A percentile compares a stretch with the other conserved stretches of the same genome.
Conservation (phyloP, 2,888 invertebrate genomes). For the Spodoptera littoralis region DNA sequence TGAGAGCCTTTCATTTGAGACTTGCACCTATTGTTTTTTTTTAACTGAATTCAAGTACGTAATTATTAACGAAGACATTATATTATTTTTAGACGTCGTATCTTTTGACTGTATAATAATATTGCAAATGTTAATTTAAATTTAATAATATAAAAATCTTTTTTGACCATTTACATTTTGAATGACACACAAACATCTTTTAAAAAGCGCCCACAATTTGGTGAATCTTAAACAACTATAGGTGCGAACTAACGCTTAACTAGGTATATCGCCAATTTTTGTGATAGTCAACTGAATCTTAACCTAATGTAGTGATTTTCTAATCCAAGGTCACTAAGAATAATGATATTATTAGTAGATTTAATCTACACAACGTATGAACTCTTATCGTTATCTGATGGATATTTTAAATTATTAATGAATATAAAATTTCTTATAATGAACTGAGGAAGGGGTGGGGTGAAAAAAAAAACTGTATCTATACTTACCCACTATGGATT, state of each 20-base stretch:
- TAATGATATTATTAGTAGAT: slow-evolving; percentile 79
- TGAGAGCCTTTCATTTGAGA: slow-evolving; percentile 77
- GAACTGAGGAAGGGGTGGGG: slow-evolving; percentile 72
- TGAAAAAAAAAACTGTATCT: slow-evolving; percentile 66
- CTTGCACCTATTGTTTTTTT: slow-evolving; percentile 75
- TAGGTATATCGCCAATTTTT: slow-evolving; percentile 46
- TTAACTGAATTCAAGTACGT: slow-evolving; percentile 46
- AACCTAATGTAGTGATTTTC: slow-evolving; percentile 73
- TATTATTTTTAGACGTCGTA: slow-evolving; percentile 8
- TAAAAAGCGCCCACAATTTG: slow-evolving; percentile 31
- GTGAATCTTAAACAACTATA: slow-evolving; percentile 48
- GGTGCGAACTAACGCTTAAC: slow-evolving; percentile 62
- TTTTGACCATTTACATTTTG: slow-evolving; percentile 8
- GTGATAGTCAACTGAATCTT: slow-evolving; percentile 65
- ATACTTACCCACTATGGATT: slow-evolving; percentile 73
- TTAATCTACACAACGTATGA: slow-evolving; percentile 76
- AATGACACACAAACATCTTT: slow-evolving; percentile 50
- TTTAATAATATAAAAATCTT: slow-evolving; percentile 6
- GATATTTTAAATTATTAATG: slow-evolving; percentile 66
- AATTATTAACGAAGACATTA: neutral
- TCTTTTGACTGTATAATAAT: slow-evolving; percentile 28
- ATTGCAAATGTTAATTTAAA: slow-evolving; percentile 17
- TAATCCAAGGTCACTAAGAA: slow-evolving; percentile 71
- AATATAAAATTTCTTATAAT: slow-evolving; percentile 72
- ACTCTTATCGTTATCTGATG: slow-evolving; percentile 59